Evolutionary conservation across 2,797 vertebrate species (phyloP).

Genomic region (Diglossa cyanea): DNA sequence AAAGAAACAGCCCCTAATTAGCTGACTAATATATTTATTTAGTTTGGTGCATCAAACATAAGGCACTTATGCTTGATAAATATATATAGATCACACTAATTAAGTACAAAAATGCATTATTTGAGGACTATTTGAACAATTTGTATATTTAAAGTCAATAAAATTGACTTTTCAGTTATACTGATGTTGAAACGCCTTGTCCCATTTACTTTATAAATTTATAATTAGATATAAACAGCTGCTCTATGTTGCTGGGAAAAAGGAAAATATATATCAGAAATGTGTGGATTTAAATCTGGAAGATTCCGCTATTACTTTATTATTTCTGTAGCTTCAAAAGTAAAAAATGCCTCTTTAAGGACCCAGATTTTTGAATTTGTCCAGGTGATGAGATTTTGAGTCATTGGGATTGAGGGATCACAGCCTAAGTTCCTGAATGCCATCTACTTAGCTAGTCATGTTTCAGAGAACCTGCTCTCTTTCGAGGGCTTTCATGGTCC

Average conservation of each 20-base stretch:
- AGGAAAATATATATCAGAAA: neutral
- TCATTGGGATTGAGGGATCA: neutral
- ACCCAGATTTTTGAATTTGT: neutral
- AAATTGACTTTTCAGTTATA: neutral
- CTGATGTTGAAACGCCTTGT: neutral
- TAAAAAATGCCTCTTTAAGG: neutral
- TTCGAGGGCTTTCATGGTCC: neutral
- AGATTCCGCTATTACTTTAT: neutral
- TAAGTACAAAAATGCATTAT: neutral
- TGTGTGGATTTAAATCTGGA: neutral
- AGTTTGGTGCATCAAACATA: neutral
- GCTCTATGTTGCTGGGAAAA: neutral
- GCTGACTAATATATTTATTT: neutral
- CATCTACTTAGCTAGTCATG: neutral
- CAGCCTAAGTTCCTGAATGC: neutral
- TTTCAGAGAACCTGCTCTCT: neutral
- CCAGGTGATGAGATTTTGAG: neutral
- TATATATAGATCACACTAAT: neutral
- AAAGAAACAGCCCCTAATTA: neutral
- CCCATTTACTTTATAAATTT: neutral
- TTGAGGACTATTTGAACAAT: neutral
- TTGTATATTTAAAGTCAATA: neutral
- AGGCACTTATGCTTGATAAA: neutral
- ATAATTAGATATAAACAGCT: neutral
- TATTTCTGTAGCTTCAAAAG: neutral